phyloP scores from a whole-genome alignment of 2,113 vertebrate genomes.

The Sardina pilchardus region DNA sequence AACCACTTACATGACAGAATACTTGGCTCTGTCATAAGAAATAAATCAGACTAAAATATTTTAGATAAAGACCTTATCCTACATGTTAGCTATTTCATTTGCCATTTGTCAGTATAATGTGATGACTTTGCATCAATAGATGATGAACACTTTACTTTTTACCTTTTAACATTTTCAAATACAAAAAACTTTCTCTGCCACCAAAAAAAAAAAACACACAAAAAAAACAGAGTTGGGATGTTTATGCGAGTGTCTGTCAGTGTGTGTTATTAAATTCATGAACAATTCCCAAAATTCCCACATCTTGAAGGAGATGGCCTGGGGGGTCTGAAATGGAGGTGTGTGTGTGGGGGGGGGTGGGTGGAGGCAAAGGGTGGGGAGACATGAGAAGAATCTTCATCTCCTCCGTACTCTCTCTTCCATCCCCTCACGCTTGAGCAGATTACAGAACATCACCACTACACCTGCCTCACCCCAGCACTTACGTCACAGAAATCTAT shows the following conservation, averaged over 20 bases:
- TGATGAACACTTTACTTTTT: background rate
- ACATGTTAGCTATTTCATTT: background rate
- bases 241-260: background rate
- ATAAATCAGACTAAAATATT: background rate
- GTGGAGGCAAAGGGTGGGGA: background rate
- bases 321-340: background rate
- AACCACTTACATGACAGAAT: background rate
- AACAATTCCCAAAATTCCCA: background rate
- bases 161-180: background rate
- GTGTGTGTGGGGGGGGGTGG: too few relatives aligned
- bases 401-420: background rate
- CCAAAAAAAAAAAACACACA: too few relatives aligned
- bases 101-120: background rate
- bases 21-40: background rate
- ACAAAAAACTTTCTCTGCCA: background rate
- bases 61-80: background rate
- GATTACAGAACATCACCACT: constrained; percentile 62
- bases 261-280: background rate
- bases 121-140: background rate
- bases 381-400: background rate
- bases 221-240: background rate
- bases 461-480: constrained; percentile 52
- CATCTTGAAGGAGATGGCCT: background rate
- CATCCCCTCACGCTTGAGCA: constrained; percentile 22
- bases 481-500: constrained; percentile 53